phyloP scores from a whole-genome alignment of 1,140 invertebrate genomes.

The Drosophila watanabei region DNA sequence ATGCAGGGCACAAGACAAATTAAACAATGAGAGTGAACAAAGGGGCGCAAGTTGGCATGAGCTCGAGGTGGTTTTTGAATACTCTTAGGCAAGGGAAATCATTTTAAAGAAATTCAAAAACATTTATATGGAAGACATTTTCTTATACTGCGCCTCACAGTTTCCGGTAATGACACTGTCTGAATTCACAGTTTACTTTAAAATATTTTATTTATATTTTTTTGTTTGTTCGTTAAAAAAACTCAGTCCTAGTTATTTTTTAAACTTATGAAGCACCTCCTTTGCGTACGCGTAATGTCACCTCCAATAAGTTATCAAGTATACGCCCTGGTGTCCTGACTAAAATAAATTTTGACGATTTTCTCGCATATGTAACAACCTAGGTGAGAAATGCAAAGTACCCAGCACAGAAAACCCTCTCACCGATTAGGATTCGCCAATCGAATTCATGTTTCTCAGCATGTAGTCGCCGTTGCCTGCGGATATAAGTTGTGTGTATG shows the following conservation, averaged over 20 bases:
- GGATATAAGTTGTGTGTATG: constrained; percentile 40
- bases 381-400: constrained; percentile 4
- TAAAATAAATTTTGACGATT: not conserved
- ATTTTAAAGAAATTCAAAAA: too few species aligned
- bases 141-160: not conserved
- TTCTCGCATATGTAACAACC: not conserved
- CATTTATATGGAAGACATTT: not conserved
- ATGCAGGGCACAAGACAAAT: constrained; percentile 25
- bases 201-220: too few species aligned
- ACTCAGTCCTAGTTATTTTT: not conserved
- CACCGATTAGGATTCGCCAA: constrained; percentile 72
- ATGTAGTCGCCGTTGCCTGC: constrained; percentile 49
- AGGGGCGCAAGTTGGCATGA: not conserved
- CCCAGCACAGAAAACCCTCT: constrained; percentile 18
- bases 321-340: not conserved
- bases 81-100: constrained; percentile 1
- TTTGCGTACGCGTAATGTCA: constrained; percentile 9
- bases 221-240: not conserved
- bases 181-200: not conserved
- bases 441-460: constrained; percentile 81
- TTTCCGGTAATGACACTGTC: not conserved
- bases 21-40: constrained; percentile 29
- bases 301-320: not conserved
- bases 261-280: too few species aligned
- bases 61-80: not conserved